Evolutionary conservation across 2,113 vertebrate species (phyloP), one percentile per base, ranked within the genome.

Genomic region (Suricata suricatta): DNA sequence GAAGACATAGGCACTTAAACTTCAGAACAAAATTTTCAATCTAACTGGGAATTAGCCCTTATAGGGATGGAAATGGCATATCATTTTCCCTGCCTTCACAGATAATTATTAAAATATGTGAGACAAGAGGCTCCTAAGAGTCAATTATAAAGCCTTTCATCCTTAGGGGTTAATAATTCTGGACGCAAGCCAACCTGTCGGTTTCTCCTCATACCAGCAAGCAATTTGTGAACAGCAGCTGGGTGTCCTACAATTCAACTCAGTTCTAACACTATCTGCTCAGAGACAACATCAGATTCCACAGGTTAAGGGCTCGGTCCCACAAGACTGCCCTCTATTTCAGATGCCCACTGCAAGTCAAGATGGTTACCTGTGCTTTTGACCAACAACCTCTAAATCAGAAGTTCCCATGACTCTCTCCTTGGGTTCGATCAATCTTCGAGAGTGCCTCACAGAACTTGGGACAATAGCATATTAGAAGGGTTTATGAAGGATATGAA

Each of bases 81-180:
- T 85, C 38, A 95, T n/a, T 77, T 96, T 77, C 23, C 31, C 94
- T 92, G 25, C 27, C 81, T 74, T 27, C 19, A 83, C 25, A 92
- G 29, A 27, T 13, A 52, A 52, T 85, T 92, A 82, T 41, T 63
- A 21, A 68, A 64, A 81, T 79, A 79, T 52, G 2, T 83, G 57
- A 88, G 31, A 25, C 16, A 71, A 21, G 33, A 93, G 33, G 33
- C 6, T 81, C 54, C n/a, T 50, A 54, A 47, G 13, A 68, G 38
- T 90, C 88, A 16, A 29, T 84, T 81, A 64, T 77, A 96, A 96
- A 93, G 64, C 25, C 23, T 52, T 8, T 60, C 52, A 47, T 68
- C 11, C 27, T 84, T 12, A 15, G 38, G 29, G 27, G 63, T 84
- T 66, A 83, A 77, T 90, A 76, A 95, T 76, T 76, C 47, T 44